Percentiles rank a stretch among this genome's conserved stretches.
These are phyloP conservation scores for Pachycephala philippinensis DNA, from an alignment of 2,113 vertebrate species.

Conservation along the genomic window DNA sequence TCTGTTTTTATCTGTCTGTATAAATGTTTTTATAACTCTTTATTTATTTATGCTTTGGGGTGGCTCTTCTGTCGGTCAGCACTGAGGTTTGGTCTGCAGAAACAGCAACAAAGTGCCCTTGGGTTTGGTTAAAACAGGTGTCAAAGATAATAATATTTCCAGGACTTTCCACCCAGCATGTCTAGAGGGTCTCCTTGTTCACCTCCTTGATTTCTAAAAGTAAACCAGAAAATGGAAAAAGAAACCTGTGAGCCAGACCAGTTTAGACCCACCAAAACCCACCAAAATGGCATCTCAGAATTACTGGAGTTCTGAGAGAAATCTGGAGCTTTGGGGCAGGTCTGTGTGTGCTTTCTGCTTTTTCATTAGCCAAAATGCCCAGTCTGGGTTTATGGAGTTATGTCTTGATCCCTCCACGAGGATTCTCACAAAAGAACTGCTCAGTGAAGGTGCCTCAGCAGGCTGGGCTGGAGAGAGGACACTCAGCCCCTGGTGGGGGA, in stretches of 20 bases:
- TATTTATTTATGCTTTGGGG: neutral
- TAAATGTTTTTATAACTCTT: neutral
- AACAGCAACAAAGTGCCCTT: neutral
- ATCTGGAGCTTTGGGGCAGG: neutral
- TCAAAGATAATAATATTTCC: neutral
- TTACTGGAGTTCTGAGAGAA: neutral
- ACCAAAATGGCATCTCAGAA: neutral
- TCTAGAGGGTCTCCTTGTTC: neutral
- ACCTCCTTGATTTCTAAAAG: neutral
- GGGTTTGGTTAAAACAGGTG: neutral
- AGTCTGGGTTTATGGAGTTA: neutral
- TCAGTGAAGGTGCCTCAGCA: neutral
- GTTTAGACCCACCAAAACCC: neutral
- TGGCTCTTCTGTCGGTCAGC: neutral
- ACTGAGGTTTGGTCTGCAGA: neutral
- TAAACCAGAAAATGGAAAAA: neutral
- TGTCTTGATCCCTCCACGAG: neutral
- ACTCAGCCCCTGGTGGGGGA: neutral
- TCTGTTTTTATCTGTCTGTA: slow-evolving; percentile 14
- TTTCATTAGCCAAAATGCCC: neutral
- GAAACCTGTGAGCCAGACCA: neutral
- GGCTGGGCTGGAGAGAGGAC: neutral
- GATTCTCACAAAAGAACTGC: neutral
- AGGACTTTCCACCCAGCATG: neutral
- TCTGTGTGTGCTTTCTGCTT: neutral